These are phyloP conservation scores for Drepana falcataria DNA, from an alignment of 2,888 invertebrate species.

Conservation along the genomic window DNA sequence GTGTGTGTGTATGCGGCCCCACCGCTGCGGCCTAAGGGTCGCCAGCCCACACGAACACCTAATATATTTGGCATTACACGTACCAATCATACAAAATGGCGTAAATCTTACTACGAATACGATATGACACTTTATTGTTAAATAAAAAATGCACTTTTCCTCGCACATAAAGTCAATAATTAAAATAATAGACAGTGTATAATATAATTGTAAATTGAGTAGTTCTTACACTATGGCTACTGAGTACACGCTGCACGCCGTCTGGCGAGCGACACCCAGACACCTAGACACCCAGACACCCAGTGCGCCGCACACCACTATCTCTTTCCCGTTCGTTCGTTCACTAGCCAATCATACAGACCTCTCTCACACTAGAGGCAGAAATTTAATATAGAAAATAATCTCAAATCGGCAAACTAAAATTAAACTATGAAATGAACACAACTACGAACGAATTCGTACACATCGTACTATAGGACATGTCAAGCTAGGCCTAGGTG, in stretches of 20 bases:
- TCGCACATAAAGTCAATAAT: slow-evolving; percentile 45
- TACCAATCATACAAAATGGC: slow-evolving; percentile 22
- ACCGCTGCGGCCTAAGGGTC: neutral
- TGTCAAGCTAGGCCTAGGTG: too few species aligned
- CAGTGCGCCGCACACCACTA: too few species aligned
- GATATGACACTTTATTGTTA: slow-evolving; percentile 52
- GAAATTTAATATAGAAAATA: neutral
- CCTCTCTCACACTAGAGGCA: neutral
- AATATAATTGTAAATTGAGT: neutral
- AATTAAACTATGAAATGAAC: neutral
- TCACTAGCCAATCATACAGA: neutral
- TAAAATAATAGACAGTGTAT: slow-evolving; percentile 18
- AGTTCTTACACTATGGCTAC: slow-evolving; percentile 14
- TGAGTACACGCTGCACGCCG: slow-evolving; percentile 9
- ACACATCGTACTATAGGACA: too few species aligned
- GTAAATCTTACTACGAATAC: slow-evolving; percentile 29
- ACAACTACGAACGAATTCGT: neutral
- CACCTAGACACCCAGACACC: too few species aligned
- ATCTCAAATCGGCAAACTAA: neutral
- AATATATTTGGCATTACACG: slow-evolving; percentile 35
- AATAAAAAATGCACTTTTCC: slow-evolving; percentile 34
- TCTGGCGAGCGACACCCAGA: too few species aligned
- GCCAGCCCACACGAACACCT: slow-evolving; percentile 7
- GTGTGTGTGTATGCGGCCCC: neutral
- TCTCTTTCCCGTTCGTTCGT: too few species aligned